phyloP scores from a whole-genome alignment of 2,888 invertebrate species.

The Diaprepes abbreviatus region DNA sequence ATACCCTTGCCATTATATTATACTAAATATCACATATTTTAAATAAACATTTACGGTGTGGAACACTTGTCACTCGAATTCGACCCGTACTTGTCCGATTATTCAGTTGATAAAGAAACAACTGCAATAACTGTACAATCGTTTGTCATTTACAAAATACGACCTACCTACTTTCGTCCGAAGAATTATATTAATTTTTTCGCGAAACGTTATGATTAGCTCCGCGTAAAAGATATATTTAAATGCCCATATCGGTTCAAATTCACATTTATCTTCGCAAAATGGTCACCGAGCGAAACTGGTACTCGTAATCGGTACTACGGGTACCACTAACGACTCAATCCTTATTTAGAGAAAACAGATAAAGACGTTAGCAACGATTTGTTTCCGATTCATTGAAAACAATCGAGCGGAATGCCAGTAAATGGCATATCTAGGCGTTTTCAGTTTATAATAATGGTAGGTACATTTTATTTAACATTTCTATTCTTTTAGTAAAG shows the following conservation, averaged over 20 bases:
- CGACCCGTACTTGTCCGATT: too few relatives aligned
- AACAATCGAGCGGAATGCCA: constrained; percentile 16
- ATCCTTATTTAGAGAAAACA: constrained; percentile 22
- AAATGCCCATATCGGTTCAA: constrained; percentile 13
- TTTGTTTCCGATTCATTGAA: constrained; percentile 28
- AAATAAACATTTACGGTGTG: too few relatives aligned
- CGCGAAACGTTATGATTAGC: background rate
- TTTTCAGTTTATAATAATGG: too few relatives aligned
- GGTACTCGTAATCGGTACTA: background rate
- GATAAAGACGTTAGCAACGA: constrained; percentile 25
- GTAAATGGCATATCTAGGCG: background rate
- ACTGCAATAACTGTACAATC: background rate
- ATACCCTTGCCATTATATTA: too few relatives aligned
- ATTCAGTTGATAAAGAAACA: too few relatives aligned
- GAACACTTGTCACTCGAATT: too few relatives aligned
- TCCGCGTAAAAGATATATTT: background rate
- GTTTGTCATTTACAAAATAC: background rate
- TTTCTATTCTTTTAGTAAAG: background rate
- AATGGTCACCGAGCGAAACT: too few relatives aligned
- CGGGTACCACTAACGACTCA: background rate
- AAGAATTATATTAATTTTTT: background rate
- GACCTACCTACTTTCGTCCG: background rate
- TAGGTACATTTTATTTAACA: too few relatives aligned
- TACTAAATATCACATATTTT: too few relatives aligned
- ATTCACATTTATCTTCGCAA: constrained; percentile 12